Percentiles rank a stretch among this genome's conserved stretches.
phyloP scores from a whole-genome alignment of 2,113 vertebrate species.

The Serilophus lunatus region DNA sequence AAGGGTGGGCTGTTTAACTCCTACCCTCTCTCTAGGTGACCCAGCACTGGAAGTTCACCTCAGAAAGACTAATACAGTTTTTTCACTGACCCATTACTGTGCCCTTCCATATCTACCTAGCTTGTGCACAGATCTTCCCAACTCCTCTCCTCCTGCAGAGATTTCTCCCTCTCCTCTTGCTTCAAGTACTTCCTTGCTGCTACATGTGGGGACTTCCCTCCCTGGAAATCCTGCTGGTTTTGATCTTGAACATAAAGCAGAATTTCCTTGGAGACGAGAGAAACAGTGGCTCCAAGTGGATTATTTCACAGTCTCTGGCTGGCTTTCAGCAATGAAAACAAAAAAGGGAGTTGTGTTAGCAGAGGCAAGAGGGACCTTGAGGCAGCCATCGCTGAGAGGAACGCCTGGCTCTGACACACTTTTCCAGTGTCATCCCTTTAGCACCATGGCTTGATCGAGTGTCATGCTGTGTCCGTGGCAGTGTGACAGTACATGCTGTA shows the following conservation, averaged over 20 bases:
- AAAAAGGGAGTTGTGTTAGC: neutral
- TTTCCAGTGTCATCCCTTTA: neutral
- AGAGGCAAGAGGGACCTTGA: neutral
- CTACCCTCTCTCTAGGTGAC: neutral
- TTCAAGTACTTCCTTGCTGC: neutral
- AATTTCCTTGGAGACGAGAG: conserved; percentile 31
- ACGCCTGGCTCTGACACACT: neutral
- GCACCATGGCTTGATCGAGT: neutral
- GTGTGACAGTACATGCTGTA: neutral
- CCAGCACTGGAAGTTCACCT: neutral
- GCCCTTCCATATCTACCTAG: neutral
- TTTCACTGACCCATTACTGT: neutral
- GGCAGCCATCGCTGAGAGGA: accelerated
- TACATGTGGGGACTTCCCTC: neutral
- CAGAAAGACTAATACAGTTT: neutral
- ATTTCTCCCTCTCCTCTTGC: neutral
- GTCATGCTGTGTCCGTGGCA: accelerated
- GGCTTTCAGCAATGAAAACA: neutral
- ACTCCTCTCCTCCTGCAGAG: neutral
- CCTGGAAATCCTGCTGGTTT: neutral
- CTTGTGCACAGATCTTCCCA: neutral
- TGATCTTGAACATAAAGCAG: neutral
- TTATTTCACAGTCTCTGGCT: neutral
- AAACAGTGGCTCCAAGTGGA: neutral
- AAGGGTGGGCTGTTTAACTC: neutral